A percentile compares a stretch with the other conserved stretches of the same genome.
Conservation (phyloP, 2,888 invertebrate genomes). For the Slavum lentiscoides region DNA sequence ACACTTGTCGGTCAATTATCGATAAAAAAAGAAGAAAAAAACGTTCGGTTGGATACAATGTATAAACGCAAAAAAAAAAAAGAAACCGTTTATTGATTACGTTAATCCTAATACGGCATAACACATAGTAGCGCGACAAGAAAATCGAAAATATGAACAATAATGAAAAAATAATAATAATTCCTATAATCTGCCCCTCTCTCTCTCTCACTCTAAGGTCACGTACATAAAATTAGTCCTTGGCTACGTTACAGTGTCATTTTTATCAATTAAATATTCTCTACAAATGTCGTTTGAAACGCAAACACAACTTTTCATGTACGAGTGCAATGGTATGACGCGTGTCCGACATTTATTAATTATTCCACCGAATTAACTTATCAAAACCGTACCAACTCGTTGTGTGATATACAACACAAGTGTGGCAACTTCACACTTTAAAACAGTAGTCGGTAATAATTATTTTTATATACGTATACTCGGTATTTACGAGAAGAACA, state of each 20-base stretch:
- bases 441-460: not conserved
- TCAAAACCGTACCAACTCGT: constrained; percentile 20
- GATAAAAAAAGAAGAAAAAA: not conserved
- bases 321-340: not conserved
- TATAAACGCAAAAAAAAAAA: not conserved
- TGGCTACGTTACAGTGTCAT: constrained; percentile 14
- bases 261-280: constrained; percentile 42
- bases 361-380: constrained; percentile 35
- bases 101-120: not conserved
- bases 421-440: not conserved
- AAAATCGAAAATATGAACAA: constrained; percentile 28
- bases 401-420: not conserved
- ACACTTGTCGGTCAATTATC: constrained; percentile 22
- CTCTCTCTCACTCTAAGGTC: constrained; percentile 28
- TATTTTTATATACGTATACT: not conserved
- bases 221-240: constrained; percentile 44
- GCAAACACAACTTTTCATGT: constrained; percentile 6
- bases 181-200: constrained; percentile 19
- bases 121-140: not conserved
- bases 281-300: constrained; percentile 17
- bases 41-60: not conserved
- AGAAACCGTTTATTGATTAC: not conserved
- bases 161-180: constrained; percentile 7
- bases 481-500: too few relatives aligned
- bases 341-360: constrained; percentile 29